phyloP scores from a whole-genome alignment of 2,113 vertebrate species.

The Alosa alosa region DNA sequence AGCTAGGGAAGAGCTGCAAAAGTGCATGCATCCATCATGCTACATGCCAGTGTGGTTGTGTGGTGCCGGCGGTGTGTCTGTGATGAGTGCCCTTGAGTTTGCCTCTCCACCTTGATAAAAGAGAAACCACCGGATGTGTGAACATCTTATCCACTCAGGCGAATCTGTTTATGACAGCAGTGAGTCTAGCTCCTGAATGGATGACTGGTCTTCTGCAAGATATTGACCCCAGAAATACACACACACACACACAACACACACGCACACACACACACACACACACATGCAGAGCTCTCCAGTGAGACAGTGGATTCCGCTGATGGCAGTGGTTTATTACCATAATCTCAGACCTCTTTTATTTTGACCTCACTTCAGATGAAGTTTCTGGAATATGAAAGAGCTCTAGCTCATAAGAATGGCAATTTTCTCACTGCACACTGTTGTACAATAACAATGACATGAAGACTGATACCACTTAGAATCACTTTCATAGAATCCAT shows the following conservation, averaged over 20 bases:
- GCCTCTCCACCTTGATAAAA: slow-evolving; percentile 6
- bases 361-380: not conserved
- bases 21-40: not conserved
- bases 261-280: not conserved
- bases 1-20: not conserved
- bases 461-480: too few relatives aligned
- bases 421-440: too few relatives aligned
- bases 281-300: not conserved
- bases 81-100: not conserved
- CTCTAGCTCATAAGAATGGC: too few relatives aligned
- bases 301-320: not conserved
- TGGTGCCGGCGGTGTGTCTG: not conserved
- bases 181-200: not conserved
- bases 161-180: slow-evolving; percentile 3
- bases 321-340: not conserved
- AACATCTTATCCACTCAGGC: not conserved
- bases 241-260: not conserved
- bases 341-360: not conserved
- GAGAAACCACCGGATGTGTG: not conserved
- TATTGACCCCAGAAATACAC: not conserved
- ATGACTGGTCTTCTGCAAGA: not conserved
- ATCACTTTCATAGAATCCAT: too few relatives aligned
- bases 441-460: too few relatives aligned
- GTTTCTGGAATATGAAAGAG: not conserved
- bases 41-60: not conserved